phyloP scores from a whole-genome alignment of 2,888 invertebrate species.

The Loripinus fragilis region DNA sequence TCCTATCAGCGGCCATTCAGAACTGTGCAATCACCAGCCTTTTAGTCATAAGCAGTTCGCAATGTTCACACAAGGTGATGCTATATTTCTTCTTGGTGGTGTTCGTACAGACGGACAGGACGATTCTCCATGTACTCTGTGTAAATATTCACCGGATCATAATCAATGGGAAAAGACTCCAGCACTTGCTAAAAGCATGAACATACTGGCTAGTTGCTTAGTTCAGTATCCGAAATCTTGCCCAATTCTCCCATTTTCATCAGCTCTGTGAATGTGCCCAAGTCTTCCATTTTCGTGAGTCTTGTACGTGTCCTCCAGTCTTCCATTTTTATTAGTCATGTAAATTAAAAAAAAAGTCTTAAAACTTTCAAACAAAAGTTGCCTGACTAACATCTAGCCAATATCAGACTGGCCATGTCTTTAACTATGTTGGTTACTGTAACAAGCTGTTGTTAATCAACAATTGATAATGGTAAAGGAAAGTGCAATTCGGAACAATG shows the following conservation, averaged over 20 bases:
- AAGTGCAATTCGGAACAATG: no score
- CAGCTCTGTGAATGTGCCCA: neutral
- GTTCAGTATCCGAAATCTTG: slow-evolving; percentile 36
- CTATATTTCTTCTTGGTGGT: slow-evolving; percentile 37
- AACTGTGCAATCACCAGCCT: slow-evolving; percentile 38
- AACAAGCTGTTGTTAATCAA: no score
- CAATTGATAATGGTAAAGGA: no score
- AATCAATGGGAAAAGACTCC: slow-evolving; percentile 25
- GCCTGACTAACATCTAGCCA: no score
- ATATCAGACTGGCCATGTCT: no score
- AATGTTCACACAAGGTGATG: slow-evolving; percentile 31
- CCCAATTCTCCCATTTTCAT: slow-evolving; percentile 36
- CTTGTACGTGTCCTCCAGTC: no score
- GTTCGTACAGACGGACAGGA: slow-evolving; percentile 23
- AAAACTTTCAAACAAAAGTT: no score
- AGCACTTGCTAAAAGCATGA: slow-evolving; percentile 14
- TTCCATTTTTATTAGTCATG: no score
- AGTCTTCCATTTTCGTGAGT: no score
- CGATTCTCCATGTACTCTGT: slow-evolving; percentile 12
- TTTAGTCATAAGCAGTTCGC: slow-evolving; percentile 34
- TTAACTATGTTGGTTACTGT: no score
- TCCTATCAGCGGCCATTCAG: slow-evolving; percentile 30
- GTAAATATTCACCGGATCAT: slow-evolving; percentile 21
- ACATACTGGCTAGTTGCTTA: slow-evolving; percentile 33
- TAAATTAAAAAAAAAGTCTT: no score